Base-by-base conservation (phyloP, 2,113 vertebrate species). In the Protobothrops mucrosquamatus region DNA sequence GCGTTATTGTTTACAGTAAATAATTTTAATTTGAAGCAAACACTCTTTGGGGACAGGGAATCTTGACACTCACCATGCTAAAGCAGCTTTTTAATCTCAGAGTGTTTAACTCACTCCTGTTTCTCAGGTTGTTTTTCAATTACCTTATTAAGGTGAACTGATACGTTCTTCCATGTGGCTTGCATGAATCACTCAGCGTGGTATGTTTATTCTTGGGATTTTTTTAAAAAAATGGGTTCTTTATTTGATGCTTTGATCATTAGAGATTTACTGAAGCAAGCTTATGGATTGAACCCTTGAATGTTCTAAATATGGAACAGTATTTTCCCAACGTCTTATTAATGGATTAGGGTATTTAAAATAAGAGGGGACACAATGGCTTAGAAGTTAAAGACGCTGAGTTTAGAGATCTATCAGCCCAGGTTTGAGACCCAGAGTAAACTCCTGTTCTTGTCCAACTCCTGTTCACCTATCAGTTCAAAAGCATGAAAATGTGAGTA, bases 1-100 rank as follows among this genome's bases (percentile, higher is more conserved):
- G 22, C 43, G 7, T 59, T n/a, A 61, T 93, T 89, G 54, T 92
- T 92, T 92, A 92, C 46, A 87, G 55, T 89, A n/a, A 46, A 48
- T 48, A 69, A 89, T 64, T 92, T 85, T 89, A 48, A 14, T 52
- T 26, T 18, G 56, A 15, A 34, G n/a, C 24, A n/a, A 24, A 20
- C 52, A 39, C 81, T 93, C 86, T 57, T 20, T 81, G 51, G 46
- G 81, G 81, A 43, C 24, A 4, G 39, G 34, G 5, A 24, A 51
- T 23, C 24, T 86, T 86, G 39, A 24, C 4, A 26, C 8, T 86
- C 43, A 48, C 85, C 85, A 86, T 6, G 22, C 46, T 26, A 81
- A 81, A 39, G 18, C 69, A 20, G 34, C 69, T 22, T 81, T 81
- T 81, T 39, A 81, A 22, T 81, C 34, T 81, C 69, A 81, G 69